These are phyloP conservation scores for Sorex maritimensis DNA, from an alignment of 2,797 vertebrate species.

Conservation along the genomic window DNA sequence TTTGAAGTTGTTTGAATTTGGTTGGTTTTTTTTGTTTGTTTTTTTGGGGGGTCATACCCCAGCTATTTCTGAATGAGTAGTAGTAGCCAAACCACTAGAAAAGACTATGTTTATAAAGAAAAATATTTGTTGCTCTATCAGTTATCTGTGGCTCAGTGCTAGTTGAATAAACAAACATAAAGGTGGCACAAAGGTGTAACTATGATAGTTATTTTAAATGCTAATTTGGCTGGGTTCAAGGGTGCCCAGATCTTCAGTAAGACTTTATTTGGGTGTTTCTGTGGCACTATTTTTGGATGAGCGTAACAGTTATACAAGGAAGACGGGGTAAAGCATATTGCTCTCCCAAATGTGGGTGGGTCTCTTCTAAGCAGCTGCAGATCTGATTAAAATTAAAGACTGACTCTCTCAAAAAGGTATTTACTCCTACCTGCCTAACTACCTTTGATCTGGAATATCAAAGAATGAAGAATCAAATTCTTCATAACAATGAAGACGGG, in stretches of 20 bases:
- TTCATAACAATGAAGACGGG: no score
- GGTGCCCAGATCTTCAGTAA: neutral
- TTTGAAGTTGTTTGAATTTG: slow-evolving; percentile 26
- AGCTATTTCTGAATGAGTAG: slow-evolving; percentile 50
- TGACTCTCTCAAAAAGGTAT: neutral
- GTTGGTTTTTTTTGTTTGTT: no score
- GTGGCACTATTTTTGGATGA: slow-evolving; percentile 35
- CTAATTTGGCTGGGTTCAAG: neutral
- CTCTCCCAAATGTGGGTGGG: neutral
- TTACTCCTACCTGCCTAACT: neutral
- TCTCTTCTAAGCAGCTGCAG: slow-evolving; percentile 28
- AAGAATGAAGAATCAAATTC: neutral
- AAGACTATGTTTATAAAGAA: neutral
- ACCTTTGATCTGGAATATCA: neutral
- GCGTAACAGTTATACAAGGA: slow-evolving; percentile 15
- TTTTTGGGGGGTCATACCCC: no score
- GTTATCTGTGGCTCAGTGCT: neutral
- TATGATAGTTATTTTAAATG: neutral
- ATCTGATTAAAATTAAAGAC: slow-evolving; percentile 16
- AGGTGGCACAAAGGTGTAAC: neutral
- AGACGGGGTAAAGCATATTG: slow-evolving; percentile 29
- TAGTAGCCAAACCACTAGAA: slow-evolving; percentile 33
- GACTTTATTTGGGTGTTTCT: slow-evolving; percentile 41
- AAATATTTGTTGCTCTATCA: neutral
- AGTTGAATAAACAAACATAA: neutral